A percentile compares a stretch with the other conserved stretches of the same genome.
phyloP scores from a whole-genome alignment of 2,113 vertebrate species.

The Thalassoma bifasciatum region DNA sequence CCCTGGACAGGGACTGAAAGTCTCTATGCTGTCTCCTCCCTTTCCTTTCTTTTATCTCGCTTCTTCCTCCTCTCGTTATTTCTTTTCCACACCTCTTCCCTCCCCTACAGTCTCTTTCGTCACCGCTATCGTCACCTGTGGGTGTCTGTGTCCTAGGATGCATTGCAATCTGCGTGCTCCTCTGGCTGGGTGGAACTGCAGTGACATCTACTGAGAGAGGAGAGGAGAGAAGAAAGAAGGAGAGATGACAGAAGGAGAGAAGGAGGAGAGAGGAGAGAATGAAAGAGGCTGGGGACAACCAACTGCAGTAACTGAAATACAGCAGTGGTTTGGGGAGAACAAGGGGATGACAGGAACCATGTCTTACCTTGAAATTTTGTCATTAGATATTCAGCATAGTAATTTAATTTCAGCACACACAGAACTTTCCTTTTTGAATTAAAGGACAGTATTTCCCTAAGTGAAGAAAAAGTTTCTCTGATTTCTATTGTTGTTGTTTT shows the following conservation, averaged over 20 bases:
- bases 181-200: slow-evolving; percentile 76
- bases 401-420: slow-evolving; percentile 43
- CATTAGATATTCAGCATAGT: slow-evolving; percentile 29
- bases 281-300: slow-evolving; percentile 1
- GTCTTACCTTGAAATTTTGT: slow-evolving; percentile 41
- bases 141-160: slow-evolving; percentile 68
- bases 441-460: slow-evolving; percentile 14
- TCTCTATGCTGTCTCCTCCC: slow-evolving; percentile 18
- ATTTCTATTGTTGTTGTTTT: slow-evolving; percentile 7
- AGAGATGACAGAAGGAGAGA: background rate
- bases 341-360: background rate
- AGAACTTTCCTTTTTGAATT: slow-evolving; percentile 6
- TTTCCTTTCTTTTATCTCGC: slow-evolving; percentile 46
- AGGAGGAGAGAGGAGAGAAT: background rate
- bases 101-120: slow-evolving; percentile 58
- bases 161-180: slow-evolving; percentile 60
- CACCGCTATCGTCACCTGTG: slow-evolving; percentile 72
- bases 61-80: slow-evolving; percentile 41
- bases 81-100: slow-evolving; percentile 43
- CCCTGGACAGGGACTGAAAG: slow-evolving; percentile 11
- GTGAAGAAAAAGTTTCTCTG: slow-evolving; percentile 15
- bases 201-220: slow-evolving; percentile 84
- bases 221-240: slow-evolving; percentile 41
- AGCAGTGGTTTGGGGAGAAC: slow-evolving; percentile 1
- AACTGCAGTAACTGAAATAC: slow-evolving; percentile 18